Base-by-base conservation (phyloP, 2,888 invertebrate species). In the Drosophila macrospina region DNA sequence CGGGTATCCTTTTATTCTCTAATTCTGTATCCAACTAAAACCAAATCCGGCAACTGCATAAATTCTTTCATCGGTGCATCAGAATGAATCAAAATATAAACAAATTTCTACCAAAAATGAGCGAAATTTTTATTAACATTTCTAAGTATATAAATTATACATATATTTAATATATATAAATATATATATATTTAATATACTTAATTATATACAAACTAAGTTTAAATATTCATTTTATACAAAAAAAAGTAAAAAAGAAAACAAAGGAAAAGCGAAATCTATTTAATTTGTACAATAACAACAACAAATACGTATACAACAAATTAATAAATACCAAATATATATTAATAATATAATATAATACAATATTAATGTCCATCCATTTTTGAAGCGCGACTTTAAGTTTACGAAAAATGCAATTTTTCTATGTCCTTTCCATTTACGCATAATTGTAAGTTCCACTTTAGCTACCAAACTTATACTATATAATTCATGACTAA, bases 381-480 rank as follows among this genome's bases (percentile, higher is more conserved):
- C 83, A 84, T 84, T 84, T 84, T 85, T 69, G 83, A 87, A 72
- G 64, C 74, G 78, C 74, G 72, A 78, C 72, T 81, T 79, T 87
- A 85, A 71, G 86, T 84, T 84, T 57, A 85, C 62, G 83, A 87
- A 87, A 83, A 86, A 87, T 87, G 15, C 74, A 78, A 84, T 87
- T 84, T 84, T 84, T 85, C 76, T 81, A 85, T 79, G 80, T 74
- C 78, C 84, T 78, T 72, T 86, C 84, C 86, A 84, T 82, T 82
- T 63, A 75, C 63, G 66, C 69, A 62, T 74, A 59, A 61, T 39
- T 69, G 66, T 78, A 78, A 79, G 75, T 71, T 67, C 44, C 61
- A 63, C 59, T 59, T 60, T 69, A 74, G 73, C 60, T 69, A 77
- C 39, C 77, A 60, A 72, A 57, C 51, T 32, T 63, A 52, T 57